Evolutionary conservation across 2,888 invertebrate genomes (phyloP), one percentile per base, ranked within the genome.

Genomic region (Eupithecia dodoneata): DNA sequence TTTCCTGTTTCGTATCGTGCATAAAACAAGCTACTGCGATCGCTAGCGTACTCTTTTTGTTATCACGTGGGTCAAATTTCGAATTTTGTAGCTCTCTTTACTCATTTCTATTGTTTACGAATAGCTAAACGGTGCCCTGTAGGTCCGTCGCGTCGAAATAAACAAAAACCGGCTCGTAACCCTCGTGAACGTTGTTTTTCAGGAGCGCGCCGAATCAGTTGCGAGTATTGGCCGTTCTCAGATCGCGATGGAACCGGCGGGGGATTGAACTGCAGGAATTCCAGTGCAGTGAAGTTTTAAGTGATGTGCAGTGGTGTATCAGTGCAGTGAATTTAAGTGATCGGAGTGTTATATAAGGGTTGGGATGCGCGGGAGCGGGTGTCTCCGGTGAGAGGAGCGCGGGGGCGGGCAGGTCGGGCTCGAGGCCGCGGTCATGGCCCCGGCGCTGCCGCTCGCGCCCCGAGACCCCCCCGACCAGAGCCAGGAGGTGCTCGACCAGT

Each of bases 341-440:
- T 79, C 76, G 10, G 72, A 81, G 89, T 88, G 90, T 94, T 94
- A 94, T 88, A 94, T 94, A 94, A 94, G 93, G 88, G 84, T 81
- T 82, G 88, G 84, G 83, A 93, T 94, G 94, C 86, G 87, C 83
- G 87, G 87, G 85, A 83, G 85, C 81, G 89, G 87, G 84, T 89
- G 91, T 88, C 88, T 89, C 90, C 90, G 91, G 89, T 94, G 93
- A 93, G 88, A 90, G 89, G 89, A 85, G 87, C 90, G 89, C 85
- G 87, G 87, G 87, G 90, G 89, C 89, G 88, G 92, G 90, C 80
- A 71, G 92, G 90, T 89, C 88, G 85, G 81, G 85, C 85, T 85
- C 85, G 94, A 85, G 94, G 96, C 96, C 96, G 96, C 97, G 97
- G 96, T 97, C 96, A 98, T 98, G 98, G 98, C 98, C 96, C 98